Evolutionary conservation across 2,797 vertebrate species (phyloP), one percentile per base, ranked within the genome.

Genomic region (Silurus lanzhouensis): DNA sequence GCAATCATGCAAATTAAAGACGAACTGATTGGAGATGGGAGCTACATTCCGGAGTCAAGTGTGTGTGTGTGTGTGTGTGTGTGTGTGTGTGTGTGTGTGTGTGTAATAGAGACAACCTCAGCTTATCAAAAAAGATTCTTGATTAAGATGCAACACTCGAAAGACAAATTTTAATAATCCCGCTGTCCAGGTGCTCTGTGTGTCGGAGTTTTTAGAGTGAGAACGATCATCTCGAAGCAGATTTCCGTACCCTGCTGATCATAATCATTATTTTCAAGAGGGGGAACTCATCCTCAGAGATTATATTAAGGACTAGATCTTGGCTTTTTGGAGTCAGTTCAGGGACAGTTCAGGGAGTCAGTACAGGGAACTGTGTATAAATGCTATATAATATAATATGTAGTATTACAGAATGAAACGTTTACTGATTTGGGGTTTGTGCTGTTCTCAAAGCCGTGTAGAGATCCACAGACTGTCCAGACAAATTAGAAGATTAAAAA

Each of bases 1-100:
- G 68, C 89, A 93, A 91, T 93, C 91, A 92, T 87, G 89, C 91
- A 91, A 92, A 92, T 91, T 86, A 90, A 92, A 88, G 90, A 91
- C 90, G 75, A 71, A 85, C 84, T 89, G 90, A 89, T 89, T 91
- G 92, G 91, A 90, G 90, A 87, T 87, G 81, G 17, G n/a, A 79
- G 83, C 84, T 88, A 72, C 80, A 87, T 89, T 89, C 83, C 87
- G 44, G 77, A 89, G 84, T 91, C 64, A 31, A 82, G 85, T 66
- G 70, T 86, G 68, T 79, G 70, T 70, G 81, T 63, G 72, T 86
- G 31, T 66, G 70, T 86, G 68, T 79, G 70, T 70, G 81, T 63
- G 72, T 86, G 31, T 58, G 48, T 66, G 70, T 86, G 68, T 79
- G 70, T 70, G 81, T 63, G 72, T 86, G 31, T 58, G 48, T 66